phyloP scores from a whole-genome alignment of 2,888 invertebrate species.

The Plemyria rubiginata region DNA sequence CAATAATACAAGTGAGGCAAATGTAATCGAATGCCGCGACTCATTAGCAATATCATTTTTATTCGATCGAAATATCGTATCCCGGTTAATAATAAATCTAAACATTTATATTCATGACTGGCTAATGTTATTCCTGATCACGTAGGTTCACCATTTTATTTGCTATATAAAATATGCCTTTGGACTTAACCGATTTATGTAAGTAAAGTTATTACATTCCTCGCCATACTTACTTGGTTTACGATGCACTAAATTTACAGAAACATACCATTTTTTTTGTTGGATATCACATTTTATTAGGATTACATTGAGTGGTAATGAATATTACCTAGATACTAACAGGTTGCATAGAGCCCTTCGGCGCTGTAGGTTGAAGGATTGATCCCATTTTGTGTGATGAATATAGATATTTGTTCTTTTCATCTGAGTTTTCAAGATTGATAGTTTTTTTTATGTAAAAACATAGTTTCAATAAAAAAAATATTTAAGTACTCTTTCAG shows the following conservation, averaged over 20 bases:
- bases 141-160: constrained; percentile 44
- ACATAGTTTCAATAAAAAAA: no score
- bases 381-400: no score
- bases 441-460: no score
- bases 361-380: no score
- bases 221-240: constrained; percentile 28
- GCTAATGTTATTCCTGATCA: constrained; percentile 50
- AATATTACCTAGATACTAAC: neutral
- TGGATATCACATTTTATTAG: constrained; percentile 11
- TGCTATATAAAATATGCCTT: constrained; percentile 38
- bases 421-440: no score
- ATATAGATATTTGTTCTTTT: no score
- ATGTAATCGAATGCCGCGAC: constrained; percentile 60
- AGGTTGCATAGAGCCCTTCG: no score
- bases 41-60: constrained; percentile 59
- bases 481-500: no score
- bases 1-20: constrained; percentile 55
- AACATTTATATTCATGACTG: constrained; percentile 46
- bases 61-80: constrained; percentile 42
- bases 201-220: constrained; percentile 34
- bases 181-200: constrained; percentile 22
- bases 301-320: constrained; percentile 12
- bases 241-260: constrained; percentile 19
- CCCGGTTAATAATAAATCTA: constrained; percentile 37
- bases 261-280: constrained; percentile 18